Evolutionary conservation across 2,888 invertebrate species (phyloP).

Genomic region (Carabus problematicus): DNA sequence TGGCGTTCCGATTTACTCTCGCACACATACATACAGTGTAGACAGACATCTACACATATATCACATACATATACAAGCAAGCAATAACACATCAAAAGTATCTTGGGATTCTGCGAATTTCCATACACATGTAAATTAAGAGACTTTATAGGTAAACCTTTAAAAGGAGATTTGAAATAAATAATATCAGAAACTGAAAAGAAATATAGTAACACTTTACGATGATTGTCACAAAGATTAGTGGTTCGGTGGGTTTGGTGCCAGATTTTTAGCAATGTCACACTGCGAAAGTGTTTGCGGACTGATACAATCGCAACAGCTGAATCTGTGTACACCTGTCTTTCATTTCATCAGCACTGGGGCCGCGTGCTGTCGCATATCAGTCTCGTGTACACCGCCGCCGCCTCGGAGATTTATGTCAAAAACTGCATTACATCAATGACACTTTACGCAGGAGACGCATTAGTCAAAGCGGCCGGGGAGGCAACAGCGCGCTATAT

Average conservation of each 20-base stretch:
- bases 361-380: neutral
- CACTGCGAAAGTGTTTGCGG: neutral
- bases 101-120: too few species aligned
- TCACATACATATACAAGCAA: neutral
- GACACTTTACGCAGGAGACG: conserved; percentile 48
- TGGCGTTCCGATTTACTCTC: conserved; percentile 12
- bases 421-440: conserved; percentile 50
- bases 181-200: neutral
- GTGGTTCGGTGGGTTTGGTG: too few species aligned
- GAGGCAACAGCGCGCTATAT: conserved; percentile 43
- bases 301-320: conserved; percentile 2
- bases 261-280: neutral
- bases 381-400: conserved; percentile 25
- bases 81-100: too few species aligned
- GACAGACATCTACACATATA: conserved; percentile 1
- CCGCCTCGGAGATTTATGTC: conserved; percentile 47
- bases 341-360: conserved; percentile 13
- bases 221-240: neutral
- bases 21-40: neutral
- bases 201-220: neutral
- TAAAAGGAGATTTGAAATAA: too few species aligned
- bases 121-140: too few species aligned
- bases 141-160: too few species aligned
- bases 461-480: conserved; percentile 49
- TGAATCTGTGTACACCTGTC: conserved; percentile 6